Evolutionary conservation across 2,797 vertebrate species (phyloP).

Genomic region (Bothrops alternatus): DNA sequence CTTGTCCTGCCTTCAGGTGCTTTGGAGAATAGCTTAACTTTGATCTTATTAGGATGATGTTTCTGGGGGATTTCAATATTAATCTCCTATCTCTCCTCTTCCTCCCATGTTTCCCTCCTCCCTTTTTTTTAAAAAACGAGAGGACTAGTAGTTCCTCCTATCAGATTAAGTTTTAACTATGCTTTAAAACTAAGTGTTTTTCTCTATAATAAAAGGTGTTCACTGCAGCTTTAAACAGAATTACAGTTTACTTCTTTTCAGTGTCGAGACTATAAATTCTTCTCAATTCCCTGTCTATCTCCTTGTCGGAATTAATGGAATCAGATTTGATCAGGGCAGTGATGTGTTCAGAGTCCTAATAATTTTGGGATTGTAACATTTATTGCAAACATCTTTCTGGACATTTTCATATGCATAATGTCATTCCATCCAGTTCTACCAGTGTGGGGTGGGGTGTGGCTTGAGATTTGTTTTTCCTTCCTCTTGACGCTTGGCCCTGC

Average conservation of each 20-base stretch:
- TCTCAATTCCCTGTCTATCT: slow-evolving; percentile 95
- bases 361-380: slow-evolving; percentile 87
- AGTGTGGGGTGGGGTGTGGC: slow-evolving; percentile 77
- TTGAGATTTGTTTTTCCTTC: neutral
- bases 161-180: slow-evolving; percentile 76
- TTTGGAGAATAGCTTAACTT: slow-evolving; percentile 27
- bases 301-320: slow-evolving; percentile 99
- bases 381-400: slow-evolving; percentile 99
- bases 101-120: neutral
- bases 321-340: slow-evolving; percentile 99
- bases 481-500: too few species aligned
- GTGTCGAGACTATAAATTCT: slow-evolving; percentile 99
- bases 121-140: slow-evolving; percentile 56
- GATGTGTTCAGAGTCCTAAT: slow-evolving; percentile 98
- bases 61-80: slow-evolving; percentile 61
- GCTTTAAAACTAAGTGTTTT: slow-evolving; percentile 76
- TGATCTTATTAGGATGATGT: slow-evolving; percentile 62
- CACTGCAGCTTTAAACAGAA: slow-evolving; percentile 84
- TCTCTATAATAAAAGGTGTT: slow-evolving; percentile 82
- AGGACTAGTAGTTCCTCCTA: slow-evolving; percentile 70
- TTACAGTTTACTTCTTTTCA: slow-evolving; percentile 91
- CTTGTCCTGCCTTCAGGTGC: too few species aligned
- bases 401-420: slow-evolving; percentile 99
- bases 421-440: slow-evolving; percentile 99
- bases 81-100: slow-evolving; percentile 43